Percentiles rank a stretch among this genome's conserved stretches.
Evolutionary conservation across 2,797 vertebrate genomes (phyloP).

Genomic region (Babyrousa celebensis): DNA sequence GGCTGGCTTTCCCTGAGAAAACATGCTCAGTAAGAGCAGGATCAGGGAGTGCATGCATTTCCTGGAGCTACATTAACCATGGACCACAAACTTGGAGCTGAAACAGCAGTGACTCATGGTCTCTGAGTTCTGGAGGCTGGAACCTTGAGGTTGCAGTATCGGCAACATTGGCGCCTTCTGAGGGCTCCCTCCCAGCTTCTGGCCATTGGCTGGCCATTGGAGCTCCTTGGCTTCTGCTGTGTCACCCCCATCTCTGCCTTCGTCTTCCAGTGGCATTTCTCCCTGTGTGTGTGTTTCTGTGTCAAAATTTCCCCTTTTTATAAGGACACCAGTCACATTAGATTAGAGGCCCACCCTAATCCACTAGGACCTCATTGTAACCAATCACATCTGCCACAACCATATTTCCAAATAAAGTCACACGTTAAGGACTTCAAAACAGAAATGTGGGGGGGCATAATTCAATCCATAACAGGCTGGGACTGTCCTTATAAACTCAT

Average conservation of each 20-base stretch:
- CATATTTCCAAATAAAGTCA: not conserved
- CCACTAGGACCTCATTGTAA: not conserved
- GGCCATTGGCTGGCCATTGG: fast-evolving
- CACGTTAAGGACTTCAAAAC: not conserved
- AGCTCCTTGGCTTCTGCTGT: not conserved
- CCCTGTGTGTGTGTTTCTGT: not conserved
- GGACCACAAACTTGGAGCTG: too few species aligned
- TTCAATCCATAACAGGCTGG: not conserved
- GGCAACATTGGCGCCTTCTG: fast-evolving
- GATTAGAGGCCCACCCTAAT: not conserved
- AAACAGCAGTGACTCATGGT: not conserved
- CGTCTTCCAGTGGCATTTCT: not conserved
- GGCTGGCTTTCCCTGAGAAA: not conserved
- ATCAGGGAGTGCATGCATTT: fast-evolving
- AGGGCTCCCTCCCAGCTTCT: not conserved
- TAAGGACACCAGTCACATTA: not conserved
- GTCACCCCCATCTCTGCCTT: not conserved
- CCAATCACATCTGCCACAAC: not conserved
- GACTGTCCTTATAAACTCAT: not conserved
- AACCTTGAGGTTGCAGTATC: not conserved
- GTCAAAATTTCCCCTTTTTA: not conserved
- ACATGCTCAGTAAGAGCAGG: fast-evolving
- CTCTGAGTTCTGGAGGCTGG: not conserved
- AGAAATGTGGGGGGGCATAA: not conserved
- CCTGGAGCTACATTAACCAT: not conserved